A percentile compares a stretch with the other conserved stretches of the same genome.
phyloP scores from a whole-genome alignment of 2,113 vertebrate species.

The Alligator sinensis region DNA sequence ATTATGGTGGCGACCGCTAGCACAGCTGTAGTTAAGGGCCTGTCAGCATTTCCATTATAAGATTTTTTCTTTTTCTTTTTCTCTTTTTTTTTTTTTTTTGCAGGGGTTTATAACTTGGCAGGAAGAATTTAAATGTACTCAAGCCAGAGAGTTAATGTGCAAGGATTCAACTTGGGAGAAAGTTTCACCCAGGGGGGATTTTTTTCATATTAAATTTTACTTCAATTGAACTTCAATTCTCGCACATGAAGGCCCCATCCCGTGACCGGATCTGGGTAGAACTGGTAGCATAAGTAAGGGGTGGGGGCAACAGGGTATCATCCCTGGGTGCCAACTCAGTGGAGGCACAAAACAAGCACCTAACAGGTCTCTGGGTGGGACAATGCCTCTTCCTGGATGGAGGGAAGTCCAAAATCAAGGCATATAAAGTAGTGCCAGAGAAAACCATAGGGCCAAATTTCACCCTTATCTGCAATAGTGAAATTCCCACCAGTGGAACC shows the following conservation, averaged over 20 bases:
- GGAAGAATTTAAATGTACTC: slow-evolving; percentile 62
- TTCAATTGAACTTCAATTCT: slow-evolving; percentile 8
- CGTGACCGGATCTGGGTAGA: background rate
- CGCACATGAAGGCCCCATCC: background rate
- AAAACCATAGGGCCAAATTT: background rate
- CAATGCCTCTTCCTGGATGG: background rate
- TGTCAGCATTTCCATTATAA: slow-evolving; percentile 73
- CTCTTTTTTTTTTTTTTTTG: background rate
- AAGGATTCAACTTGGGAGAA: slow-evolving; percentile 31
- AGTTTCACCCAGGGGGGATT: background rate
- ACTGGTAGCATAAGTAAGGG: background rate
- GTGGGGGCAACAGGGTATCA: too few species aligned
- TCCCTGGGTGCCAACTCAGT: too few species aligned
- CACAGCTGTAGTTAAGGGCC: slow-evolving; percentile 54
- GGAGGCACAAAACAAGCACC: background rate
- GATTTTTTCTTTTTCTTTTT: background rate
- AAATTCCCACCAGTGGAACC: background rate
- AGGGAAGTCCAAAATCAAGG: background rate
- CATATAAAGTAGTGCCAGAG: background rate
- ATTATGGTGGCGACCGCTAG: slow-evolving; percentile 55
- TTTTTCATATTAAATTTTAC: slow-evolving; percentile 21
- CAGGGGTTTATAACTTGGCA: slow-evolving; percentile 57
- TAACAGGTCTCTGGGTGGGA: background rate
- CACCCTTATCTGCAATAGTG: background rate
- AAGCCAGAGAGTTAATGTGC: slow-evolving; percentile 37